Evolutionary conservation across 1,140 invertebrate genomes (phyloP).

Genomic region (Cryptotermes secundus): DNA sequence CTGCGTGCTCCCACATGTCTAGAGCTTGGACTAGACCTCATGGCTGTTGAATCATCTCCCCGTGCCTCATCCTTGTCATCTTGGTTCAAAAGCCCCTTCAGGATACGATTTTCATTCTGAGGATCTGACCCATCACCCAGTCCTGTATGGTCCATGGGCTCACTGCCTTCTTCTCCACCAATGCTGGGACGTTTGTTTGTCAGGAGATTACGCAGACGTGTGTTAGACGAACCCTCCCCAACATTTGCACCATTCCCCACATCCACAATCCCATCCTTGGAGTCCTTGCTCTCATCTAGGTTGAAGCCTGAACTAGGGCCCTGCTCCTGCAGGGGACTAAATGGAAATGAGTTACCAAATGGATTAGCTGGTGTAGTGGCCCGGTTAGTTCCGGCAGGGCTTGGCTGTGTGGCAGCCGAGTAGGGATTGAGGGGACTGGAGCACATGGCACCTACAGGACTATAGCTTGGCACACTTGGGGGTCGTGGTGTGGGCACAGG

Average conservation of each 20-base stretch:
- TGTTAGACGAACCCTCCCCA: constrained; percentile 29
- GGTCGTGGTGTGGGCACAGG: constrained; percentile 53
- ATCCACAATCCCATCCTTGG: constrained; percentile 38
- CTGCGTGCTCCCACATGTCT: constrained; percentile 7
- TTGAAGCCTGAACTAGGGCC: constrained; percentile 24
- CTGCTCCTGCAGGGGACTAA: constrained; percentile 58
- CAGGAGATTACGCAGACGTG: constrained; percentile 62
- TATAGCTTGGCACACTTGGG: constrained; percentile 52
- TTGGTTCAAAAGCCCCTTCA: constrained; percentile 77
- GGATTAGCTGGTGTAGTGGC: constrained; percentile 46
- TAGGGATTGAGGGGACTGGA: constrained; percentile 48
- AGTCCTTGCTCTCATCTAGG: constrained; percentile 41
- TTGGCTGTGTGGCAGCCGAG: constrained; percentile 50
- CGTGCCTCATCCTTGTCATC: constrained; percentile 70
- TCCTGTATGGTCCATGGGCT: constrained; percentile 36
- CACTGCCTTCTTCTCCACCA: constrained; percentile 46
- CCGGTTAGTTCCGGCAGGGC: constrained; percentile 52
- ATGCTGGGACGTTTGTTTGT: constrained; percentile 56
- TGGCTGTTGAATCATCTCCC: constrained; percentile 41
- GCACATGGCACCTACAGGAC: constrained; percentile 51
- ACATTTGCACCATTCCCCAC: constrained; percentile 35
- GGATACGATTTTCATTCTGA: constrained; percentile 59
- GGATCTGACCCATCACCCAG: constrained; percentile 46
- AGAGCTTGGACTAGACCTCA: constrained; percentile 40
- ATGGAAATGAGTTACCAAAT: constrained; percentile 57